Conservation (phyloP, 2,888 invertebrate genomes). For the Tetheella fluctuosa region DNA sequence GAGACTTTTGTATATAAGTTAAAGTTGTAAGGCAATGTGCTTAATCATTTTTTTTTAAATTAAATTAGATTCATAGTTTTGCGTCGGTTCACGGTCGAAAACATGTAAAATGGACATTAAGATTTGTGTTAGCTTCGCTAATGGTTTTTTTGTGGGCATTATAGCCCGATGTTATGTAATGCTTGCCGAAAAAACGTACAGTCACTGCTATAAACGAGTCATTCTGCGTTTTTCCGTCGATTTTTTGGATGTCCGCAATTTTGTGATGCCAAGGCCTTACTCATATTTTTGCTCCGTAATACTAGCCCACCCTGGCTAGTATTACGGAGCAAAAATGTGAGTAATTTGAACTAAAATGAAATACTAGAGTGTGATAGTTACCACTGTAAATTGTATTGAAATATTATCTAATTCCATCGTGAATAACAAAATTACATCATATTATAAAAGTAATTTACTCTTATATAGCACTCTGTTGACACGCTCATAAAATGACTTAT, state of each 20-base stretch:
- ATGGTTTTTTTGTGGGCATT: slow-evolving; percentile 6
- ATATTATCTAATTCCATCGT: background rate
- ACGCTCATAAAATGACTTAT: no score
- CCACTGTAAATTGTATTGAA: no score
- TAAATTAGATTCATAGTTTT: background rate
- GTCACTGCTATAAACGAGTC: slow-evolving; percentile 34
- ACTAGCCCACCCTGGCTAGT: slow-evolving; percentile 29
- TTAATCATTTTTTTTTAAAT: background rate
- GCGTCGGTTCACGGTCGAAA: slow-evolving; percentile 10
- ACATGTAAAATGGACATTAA: slow-evolving; percentile 3
- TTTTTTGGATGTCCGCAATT: slow-evolving; percentile 32
- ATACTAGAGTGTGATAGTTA: no score
- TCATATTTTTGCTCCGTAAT: no score
- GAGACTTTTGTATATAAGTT: no score
- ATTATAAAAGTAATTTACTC: no score
- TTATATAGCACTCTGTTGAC: no score
- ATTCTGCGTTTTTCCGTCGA: slow-evolving; percentile 37
- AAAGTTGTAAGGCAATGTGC: background rate
- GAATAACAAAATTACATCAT: no score
- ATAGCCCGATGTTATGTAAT: slow-evolving; percentile 19
- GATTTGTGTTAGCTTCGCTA: slow-evolving; percentile 4
- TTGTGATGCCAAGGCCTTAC: slow-evolving; percentile 43
- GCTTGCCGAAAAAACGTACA: slow-evolving; percentile 22
- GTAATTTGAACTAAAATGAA: background rate
- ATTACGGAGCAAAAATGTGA: slow-evolving; percentile 7